phyloP scores from a whole-genome alignment of 2,113 vertebrate genomes.

The Oncorhynchus clarkii region DNA sequence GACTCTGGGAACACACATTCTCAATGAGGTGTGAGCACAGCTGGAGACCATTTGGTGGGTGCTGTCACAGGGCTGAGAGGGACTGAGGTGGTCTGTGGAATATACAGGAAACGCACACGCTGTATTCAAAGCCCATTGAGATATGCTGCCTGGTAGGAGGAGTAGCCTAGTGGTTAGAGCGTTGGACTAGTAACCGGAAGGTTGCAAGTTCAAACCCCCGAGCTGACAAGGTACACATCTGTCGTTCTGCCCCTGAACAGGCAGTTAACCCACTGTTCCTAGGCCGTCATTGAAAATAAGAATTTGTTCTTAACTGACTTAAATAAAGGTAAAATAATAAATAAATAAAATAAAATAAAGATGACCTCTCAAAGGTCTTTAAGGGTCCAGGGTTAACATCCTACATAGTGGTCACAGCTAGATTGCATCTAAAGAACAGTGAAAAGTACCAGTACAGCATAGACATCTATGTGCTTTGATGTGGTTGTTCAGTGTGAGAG shows the following conservation, averaged over 20 bases:
- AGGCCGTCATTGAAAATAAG: no score
- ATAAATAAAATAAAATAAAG: not conserved
- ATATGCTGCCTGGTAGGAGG: not conserved
- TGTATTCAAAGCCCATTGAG: not conserved
- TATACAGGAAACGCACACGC: not conserved
- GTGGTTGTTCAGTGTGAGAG: not conserved
- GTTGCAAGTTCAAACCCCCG: no score
- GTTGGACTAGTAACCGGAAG: no score
- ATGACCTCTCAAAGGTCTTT: not conserved
- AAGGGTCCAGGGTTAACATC: not conserved
- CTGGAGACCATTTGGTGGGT: constrained; percentile 1
- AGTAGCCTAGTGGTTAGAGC: not conserved
- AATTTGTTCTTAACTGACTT: no score
- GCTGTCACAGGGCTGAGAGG: not conserved
- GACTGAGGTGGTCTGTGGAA: constrained; percentile 32
- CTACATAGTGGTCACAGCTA: not conserved
- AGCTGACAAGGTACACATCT: no score
- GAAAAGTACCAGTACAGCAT: not conserved
- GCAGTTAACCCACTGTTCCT: no score
- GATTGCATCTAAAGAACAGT: not conserved
- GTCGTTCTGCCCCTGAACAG: no score
- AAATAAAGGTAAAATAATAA: no score
- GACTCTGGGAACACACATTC: constrained; percentile 27
- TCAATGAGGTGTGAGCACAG: constrained; percentile 17
- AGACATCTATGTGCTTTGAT: not conserved